phyloP scores from a whole-genome alignment of 2,797 vertebrate genomes.

The Champsocephalus esox region DNA sequence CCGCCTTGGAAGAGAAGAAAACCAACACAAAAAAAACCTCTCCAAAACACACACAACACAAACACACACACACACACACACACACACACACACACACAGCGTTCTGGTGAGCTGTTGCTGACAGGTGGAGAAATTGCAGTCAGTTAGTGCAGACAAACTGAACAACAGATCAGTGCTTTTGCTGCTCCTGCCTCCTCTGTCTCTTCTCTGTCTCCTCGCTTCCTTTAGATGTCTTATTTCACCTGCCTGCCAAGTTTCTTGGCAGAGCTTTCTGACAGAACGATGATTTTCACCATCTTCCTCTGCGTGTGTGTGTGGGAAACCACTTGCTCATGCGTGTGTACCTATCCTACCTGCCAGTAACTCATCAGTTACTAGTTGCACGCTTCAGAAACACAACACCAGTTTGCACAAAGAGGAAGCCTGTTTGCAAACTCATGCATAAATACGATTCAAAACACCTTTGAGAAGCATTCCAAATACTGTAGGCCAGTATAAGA shows the following conservation, averaged over 20 bases:
- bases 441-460: neutral
- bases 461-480: neutral
- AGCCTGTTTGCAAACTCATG: neutral
- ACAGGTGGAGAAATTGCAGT: conserved; percentile 77
- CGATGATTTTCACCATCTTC: conserved; percentile 39
- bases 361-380: conserved; percentile 33
- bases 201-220: conserved; percentile 57
- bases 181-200: conserved; percentile 63
- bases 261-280: conserved; percentile 65
- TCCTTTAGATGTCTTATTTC: conserved; percentile 69
- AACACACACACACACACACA: neutral
- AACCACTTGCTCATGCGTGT: conserved; percentile 42
- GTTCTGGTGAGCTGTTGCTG: conserved; percentile 67
- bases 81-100: neutral
- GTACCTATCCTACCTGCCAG: conserved; percentile 23
- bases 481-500: neutral
- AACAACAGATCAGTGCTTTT: conserved; percentile 78
- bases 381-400: neutral
- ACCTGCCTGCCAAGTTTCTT: conserved; percentile 71
- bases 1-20: conserved; percentile 57
- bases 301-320: conserved; percentile 19
- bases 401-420: conserved; percentile 1
- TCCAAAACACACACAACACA: neutral
- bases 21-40: neutral
- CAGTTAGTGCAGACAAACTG: conserved; percentile 78